A percentile compares a stretch with the other conserved stretches of the same genome.
Conservation (phyloP, 1,140 invertebrate genomes). For the Habropoda laboriosa region DNA sequence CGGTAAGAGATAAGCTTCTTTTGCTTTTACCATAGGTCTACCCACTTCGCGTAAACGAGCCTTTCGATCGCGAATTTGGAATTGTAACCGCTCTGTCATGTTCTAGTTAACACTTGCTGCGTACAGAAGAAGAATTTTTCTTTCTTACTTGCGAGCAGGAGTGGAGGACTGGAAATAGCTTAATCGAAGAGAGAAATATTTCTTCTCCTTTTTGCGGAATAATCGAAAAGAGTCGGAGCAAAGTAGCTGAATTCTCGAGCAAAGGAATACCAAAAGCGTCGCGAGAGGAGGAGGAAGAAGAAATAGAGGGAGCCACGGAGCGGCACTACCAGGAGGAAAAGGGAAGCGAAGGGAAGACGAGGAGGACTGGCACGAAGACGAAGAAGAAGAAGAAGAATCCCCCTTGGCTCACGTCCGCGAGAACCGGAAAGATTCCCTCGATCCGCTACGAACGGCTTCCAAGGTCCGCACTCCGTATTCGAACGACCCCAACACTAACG, state of each 20-base stretch:
- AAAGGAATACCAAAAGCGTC: constrained; percentile 46
- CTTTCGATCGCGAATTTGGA: neutral
- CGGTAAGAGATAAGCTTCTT: constrained; percentile 27
- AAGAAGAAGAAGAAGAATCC: constrained; percentile 70
- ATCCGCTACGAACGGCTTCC: constrained; percentile 80
- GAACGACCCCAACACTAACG: constrained; percentile 53
- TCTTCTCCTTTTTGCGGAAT: too few species aligned
- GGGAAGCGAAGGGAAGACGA: constrained; percentile 8
- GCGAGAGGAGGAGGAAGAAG: neutral
- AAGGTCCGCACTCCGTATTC: constrained; percentile 76
- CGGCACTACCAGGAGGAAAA: constrained; percentile 33
- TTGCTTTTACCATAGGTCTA: neutral
- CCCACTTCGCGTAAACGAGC: constrained; percentile 8
- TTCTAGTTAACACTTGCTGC: neutral
- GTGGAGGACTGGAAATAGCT: too few species aligned
- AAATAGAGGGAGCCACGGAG: neutral
- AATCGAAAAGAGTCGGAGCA: too few species aligned
- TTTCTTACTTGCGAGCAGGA: too few species aligned
- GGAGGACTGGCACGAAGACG: constrained; percentile 20
- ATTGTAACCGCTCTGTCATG: neutral
- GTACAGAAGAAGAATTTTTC: too few species aligned
- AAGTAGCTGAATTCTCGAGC: neutral
- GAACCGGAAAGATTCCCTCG: constrained; percentile 82
- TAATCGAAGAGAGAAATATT: too few species aligned
- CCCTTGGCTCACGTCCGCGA: constrained; percentile 73